Base-by-base conservation (phyloP, 2,113 vertebrate genomes). In the Gallinago jamesoni region DNA sequence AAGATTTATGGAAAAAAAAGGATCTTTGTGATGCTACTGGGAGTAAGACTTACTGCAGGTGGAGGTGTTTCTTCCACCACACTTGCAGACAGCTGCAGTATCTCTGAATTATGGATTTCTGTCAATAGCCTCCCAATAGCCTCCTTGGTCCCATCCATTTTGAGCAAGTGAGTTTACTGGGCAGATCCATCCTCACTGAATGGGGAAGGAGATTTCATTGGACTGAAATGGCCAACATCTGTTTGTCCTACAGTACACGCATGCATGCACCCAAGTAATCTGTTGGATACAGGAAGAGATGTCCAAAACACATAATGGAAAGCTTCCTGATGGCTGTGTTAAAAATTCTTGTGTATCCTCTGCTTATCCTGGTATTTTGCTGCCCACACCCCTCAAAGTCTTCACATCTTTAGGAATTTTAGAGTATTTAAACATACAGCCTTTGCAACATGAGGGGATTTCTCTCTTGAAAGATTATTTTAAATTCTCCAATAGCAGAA, bases 71-170 rank as follows among this genome's bases (percentile, higher is more conserved):
- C 15, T 81, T 89, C 39, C 68, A 68, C 68, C 18, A 13, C 7
- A 3, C 8, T 80, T 84, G n/a, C 3, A 4, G 37, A 62, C 39
- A 53, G 72, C 64, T 89, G 64, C 0, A 0, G 16, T 75, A n/a
- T 52, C 16, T 22, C 66, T 80, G 50, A 85, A 33, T 84, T 59
- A 41, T 2, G 8, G 47, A 48, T 15, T 76, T 57, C 8, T 94
- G 6, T 86, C n/a, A n/a, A n/a, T n/a, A n/a, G n/a, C n/a, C n/a
- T n/a, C n/a, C 8, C 5, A 0, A 3, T 24, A 35, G 27, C 22
- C 10, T 67, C 14, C 37, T 67, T 83, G 30, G 60, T 74, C 12
- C 23, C 43, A 22, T 62, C 23, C 33, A 0, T 70, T 93, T 37
- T 75, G 19, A 81, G 23, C 17, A 63, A 37, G 13, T 31, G 25